A percentile compares a stretch with the other conserved stretches of the same genome.
phyloP scores from a whole-genome alignment of 2,113 vertebrate genomes.

The Macrotis lagotis region DNA sequence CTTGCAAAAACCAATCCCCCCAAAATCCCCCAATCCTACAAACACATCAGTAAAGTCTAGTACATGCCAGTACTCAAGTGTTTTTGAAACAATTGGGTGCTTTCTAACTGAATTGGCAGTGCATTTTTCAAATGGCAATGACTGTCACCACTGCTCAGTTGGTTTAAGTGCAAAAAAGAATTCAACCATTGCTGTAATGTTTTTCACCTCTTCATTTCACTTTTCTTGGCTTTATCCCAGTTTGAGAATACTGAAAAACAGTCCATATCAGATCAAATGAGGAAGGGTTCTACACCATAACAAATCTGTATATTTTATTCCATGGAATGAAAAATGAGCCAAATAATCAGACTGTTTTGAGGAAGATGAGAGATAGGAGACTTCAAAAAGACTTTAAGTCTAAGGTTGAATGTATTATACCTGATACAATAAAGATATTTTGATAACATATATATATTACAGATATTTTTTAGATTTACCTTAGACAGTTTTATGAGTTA shows the following conservation, averaged over 20 bases:
- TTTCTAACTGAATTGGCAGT: conserved; percentile 61
- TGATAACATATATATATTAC: too few relatives aligned
- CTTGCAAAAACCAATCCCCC: too few relatives aligned
- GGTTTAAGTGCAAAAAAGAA: conserved; percentile 52
- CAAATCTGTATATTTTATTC: conserved; percentile 55
- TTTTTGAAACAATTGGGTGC: conserved; percentile 64
- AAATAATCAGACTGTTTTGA: conserved; percentile 16
- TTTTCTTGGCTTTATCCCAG: conserved; percentile 57
- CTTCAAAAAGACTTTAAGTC: background rate
- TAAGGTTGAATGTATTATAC: background rate
- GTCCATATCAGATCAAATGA: background rate
- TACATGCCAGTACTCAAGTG: conserved; percentile 10
- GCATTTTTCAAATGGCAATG: conserved; percentile 63
- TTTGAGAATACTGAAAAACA: conserved; percentile 46
- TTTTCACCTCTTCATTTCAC: conserved; percentile 50
- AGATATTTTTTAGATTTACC: background rate
- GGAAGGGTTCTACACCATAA: conserved; percentile 16
- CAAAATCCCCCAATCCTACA: too few relatives aligned
- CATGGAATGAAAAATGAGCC: conserved; percentile 35
- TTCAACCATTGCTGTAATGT: background rate
- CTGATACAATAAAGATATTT: background rate
- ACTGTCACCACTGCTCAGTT: conserved; percentile 9
- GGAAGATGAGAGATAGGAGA: background rate
- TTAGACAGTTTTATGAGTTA: background rate
- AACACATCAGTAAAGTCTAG: background rate